A percentile compares a stretch with the other conserved stretches of the same genome.
Evolutionary conservation across 2,888 invertebrate species (phyloP).

Genomic region (Andrena trimmerana): DNA sequence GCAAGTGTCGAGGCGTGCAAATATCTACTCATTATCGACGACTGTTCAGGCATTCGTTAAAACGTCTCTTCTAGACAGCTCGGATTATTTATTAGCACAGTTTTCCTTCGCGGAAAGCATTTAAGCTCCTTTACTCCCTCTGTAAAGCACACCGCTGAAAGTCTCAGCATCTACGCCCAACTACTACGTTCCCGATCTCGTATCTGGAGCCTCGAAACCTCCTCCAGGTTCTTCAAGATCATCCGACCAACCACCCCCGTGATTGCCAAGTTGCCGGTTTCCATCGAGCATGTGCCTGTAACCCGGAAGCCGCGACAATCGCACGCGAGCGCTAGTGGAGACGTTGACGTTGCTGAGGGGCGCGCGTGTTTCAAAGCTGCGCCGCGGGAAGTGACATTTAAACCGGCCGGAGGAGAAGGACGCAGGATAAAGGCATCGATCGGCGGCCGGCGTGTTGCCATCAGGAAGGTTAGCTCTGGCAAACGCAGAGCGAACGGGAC

Average conservation of each 20-base stretch:
- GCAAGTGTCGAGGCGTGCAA: slow-evolving; percentile 2
- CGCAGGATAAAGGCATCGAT: slow-evolving; percentile 77
- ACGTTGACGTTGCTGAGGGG: neutral
- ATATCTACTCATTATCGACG: slow-evolving; percentile 28
- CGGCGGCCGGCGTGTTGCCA: slow-evolving; percentile 64
- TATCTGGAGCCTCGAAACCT: neutral
- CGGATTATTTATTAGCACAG: neutral
- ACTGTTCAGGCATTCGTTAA: neutral
- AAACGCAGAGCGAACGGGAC: neutral
- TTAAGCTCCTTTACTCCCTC: neutral
- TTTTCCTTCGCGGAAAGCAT: no score
- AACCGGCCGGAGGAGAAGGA: slow-evolving; percentile 36
- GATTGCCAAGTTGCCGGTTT: neutral
- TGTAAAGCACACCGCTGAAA: no score
- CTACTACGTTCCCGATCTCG: no score
- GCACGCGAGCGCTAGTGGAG: neutral
- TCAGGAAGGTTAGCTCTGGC: slow-evolving; percentile 55
- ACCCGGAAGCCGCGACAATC: neutral
- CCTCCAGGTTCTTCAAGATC: neutral
- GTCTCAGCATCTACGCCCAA: no score
- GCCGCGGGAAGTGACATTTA: slow-evolving; percentile 44
- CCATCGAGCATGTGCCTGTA: neutral
- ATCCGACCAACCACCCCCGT: neutral
- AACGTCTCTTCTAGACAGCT: neutral
- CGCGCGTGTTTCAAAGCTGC: slow-evolving; percentile 29